These are phyloP conservation scores for Aricia artaxerxes DNA, from an alignment of 2,888 invertebrate genomes.

Conservation along the genomic window DNA sequence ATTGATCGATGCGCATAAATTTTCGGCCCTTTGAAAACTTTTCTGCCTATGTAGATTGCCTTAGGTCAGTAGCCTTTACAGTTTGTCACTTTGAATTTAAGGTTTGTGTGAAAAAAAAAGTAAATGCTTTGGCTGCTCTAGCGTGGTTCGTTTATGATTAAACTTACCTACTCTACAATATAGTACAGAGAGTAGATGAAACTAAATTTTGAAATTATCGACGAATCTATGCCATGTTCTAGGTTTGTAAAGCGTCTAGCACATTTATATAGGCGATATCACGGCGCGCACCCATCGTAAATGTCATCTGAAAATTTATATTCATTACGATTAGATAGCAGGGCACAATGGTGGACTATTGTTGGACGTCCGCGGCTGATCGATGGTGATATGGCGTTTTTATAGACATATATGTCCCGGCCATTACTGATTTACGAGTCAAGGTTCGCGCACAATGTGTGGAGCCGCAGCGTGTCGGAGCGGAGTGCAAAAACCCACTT, in stretches of 20 bases:
- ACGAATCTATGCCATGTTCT: not conserved
- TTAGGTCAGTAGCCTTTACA: too few relatives aligned
- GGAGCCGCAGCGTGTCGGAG: not conserved
- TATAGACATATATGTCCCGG: conserved; percentile 53
- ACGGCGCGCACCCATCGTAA: conserved; percentile 75
- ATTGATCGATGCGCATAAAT: not conserved
- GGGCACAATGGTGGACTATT: conserved; percentile 71
- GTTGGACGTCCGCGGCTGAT: conserved; percentile 70
- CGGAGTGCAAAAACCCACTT: not conserved
- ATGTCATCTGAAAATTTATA: conserved; percentile 80
- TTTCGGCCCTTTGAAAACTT: not conserved
- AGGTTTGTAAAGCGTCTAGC: conserved; percentile 50
- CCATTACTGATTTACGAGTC: conserved; percentile 52
- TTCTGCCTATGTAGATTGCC: not conserved
- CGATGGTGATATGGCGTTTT: conserved; percentile 75
- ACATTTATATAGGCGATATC: conserved; percentile 66
- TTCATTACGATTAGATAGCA: conserved; percentile 79
- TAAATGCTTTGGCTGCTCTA: not conserved
- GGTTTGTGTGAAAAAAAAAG: not conserved
- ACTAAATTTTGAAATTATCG: not conserved
- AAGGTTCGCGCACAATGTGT: conserved; percentile 36
- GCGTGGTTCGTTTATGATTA: not conserved
- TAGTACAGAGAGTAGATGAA: not conserved
- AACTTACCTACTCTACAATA: not conserved
- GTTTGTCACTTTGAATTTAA: not conserved